Conservation (phyloP, 2,888 invertebrate species). For the Campoplex capitator region DNA sequence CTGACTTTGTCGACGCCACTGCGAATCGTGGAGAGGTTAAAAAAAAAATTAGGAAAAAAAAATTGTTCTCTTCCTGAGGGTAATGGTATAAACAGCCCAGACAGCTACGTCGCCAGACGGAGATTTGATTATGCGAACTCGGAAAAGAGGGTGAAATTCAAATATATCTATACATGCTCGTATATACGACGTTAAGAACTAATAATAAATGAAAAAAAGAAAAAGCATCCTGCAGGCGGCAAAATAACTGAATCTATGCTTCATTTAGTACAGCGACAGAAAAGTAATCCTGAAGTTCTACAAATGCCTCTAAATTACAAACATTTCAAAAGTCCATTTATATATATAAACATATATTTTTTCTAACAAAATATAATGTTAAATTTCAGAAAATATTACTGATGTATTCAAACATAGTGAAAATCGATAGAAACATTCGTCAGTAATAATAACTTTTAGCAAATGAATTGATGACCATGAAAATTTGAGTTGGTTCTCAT, state of each 20-base stretch:
- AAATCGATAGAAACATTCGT: neutral
- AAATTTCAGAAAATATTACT: neutral
- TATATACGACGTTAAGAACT: neutral
- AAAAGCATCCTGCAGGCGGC: neutral
- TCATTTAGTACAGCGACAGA: conserved; percentile 9
- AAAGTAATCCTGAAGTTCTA: neutral
- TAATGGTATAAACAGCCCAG: conserved; percentile 50
- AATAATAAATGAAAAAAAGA: conserved; percentile 7
- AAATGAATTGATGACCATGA: neutral
- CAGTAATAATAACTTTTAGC: neutral
- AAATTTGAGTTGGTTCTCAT: neutral
- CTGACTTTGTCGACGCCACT: conserved; percentile 32
- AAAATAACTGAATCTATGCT: conserved; percentile 10
- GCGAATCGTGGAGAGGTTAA: conserved; percentile 15
- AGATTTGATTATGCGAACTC: conserved; percentile 54
- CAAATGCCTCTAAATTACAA: neutral
- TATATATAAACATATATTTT: neutral
- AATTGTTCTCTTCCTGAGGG: conserved; percentile 30
- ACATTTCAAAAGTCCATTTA: neutral
- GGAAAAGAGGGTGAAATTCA: conserved; percentile 38
- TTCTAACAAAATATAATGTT: no score
- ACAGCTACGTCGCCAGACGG: conserved; percentile 47
- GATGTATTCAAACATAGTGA: neutral
- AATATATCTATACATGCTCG: neutral
- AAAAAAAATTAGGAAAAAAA: conserved; percentile 8